Evolutionary conservation across 2,888 invertebrate genomes (phyloP).

Genomic region (Polydesmus complanatus): DNA sequence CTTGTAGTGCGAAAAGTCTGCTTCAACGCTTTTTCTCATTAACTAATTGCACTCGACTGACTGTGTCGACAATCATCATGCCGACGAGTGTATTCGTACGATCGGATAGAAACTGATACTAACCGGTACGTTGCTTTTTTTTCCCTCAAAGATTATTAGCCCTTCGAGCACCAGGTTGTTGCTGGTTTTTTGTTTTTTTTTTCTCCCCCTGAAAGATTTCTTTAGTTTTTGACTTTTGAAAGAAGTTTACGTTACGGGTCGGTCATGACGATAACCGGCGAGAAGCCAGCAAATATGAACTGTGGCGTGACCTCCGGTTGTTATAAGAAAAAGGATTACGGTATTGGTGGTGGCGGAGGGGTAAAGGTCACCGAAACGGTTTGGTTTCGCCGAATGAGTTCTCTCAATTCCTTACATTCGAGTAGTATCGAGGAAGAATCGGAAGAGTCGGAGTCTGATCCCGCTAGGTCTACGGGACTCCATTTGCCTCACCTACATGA

Average conservation of each 20-base stretch:
- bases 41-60: too few relatives aligned
- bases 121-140: too few relatives aligned
- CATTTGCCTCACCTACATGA: background rate
- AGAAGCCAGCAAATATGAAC: slow-evolving; percentile 6
- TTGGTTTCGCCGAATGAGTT: slow-evolving; percentile 14
- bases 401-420: slow-evolving; percentile 4
- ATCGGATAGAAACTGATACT: too few relatives aligned
- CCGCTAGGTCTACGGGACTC: background rate
- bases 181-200: too few relatives aligned
- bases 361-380: slow-evolving; percentile 7
- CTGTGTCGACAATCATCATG: too few relatives aligned
- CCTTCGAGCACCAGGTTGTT: too few relatives aligned
- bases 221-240: background rate
- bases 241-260: background rate
- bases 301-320: slow-evolving; percentile 13
- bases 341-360: background rate
- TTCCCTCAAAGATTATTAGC: too few relatives aligned
- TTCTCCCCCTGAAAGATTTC: too few relatives aligned
- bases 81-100: too few relatives aligned
- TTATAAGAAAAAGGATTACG: background rate
- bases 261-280: slow-evolving; percentile 12
- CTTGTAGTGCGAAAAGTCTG: too few relatives aligned
- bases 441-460: background rate
- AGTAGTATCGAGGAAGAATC: slow-evolving; percentile 13
- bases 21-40: too few relatives aligned